Percentiles rank a stretch among this genome's conserved stretches.
Conservation (phyloP, 2,797 vertebrate species). For the Pipistrellus nathusii region DNA sequence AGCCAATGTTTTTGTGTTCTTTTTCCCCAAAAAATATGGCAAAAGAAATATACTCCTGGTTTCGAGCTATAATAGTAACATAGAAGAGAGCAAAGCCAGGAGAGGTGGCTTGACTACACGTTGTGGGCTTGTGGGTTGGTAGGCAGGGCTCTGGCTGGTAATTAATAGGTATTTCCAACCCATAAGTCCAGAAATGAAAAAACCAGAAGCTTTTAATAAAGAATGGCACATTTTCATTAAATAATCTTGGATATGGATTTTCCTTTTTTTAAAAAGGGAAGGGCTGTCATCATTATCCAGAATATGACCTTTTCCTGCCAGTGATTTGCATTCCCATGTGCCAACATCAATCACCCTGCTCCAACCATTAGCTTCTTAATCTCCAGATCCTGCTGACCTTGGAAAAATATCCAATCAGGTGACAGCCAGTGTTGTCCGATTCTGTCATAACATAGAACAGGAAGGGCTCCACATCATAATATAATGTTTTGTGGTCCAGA, state of each 20-base stretch:
- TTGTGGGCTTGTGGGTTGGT: neutral
- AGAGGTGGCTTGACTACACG: neutral
- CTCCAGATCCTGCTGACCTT: conserved; percentile 90
- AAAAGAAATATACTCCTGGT: conserved; percentile 34
- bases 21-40: neutral
- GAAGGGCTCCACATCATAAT: conserved; percentile 99
- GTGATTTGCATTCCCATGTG: neutral
- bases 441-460: conserved; percentile 99
- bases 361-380: conserved; percentile 40
- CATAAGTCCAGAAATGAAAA: conserved; percentile 53
- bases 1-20: neutral
- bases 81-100: neutral
- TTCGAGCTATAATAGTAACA: conserved; percentile 44
- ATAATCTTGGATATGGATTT: conserved; percentile 20
- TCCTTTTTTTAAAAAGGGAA: neutral
- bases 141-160: neutral
- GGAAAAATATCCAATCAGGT: conserved; percentile 99
- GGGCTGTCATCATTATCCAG: neutral
- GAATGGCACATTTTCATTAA: conserved; percentile 55
- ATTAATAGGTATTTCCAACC: conserved; percentile 56
- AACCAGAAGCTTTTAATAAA: conserved; percentile 68
- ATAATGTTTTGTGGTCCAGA: conserved; percentile 99
- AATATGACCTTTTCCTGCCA: neutral
- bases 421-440: conserved; percentile 98
- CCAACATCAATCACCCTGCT: conserved; percentile 27